Evolutionary conservation across 2,113 vertebrate species (phyloP).

Genomic region (Callionymus lyra): DNA sequence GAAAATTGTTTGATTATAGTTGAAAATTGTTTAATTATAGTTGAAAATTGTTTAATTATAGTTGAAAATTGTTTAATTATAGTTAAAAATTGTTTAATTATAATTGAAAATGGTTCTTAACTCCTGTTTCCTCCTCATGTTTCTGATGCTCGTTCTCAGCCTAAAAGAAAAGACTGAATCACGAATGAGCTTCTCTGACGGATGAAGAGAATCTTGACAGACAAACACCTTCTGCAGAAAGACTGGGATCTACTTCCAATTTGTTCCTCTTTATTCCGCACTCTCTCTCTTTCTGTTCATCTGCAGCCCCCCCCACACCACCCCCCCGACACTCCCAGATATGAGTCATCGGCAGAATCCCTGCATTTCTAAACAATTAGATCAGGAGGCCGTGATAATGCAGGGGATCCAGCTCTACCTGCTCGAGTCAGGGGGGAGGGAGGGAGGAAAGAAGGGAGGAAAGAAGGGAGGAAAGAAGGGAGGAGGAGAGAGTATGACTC

Average conservation of each 20-base stretch:
- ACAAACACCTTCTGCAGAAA: constrained; percentile 7
- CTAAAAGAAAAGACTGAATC: too few relatives aligned
- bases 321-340: constrained; percentile 13
- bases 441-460: constrained; percentile 27
- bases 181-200: too few relatives aligned
- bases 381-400: constrained; percentile 49
- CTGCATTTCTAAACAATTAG: constrained; percentile 61
- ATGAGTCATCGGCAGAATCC: constrained; percentile 61
- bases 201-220: too few relatives aligned
- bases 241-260: constrained; percentile 20
- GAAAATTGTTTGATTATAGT: too few relatives aligned
- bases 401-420: constrained; percentile 42
- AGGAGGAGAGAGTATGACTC: constrained; percentile 41
- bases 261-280: constrained; percentile 27
- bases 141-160: too few relatives aligned
- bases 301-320: constrained; percentile 12
- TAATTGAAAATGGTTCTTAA: too few relatives aligned
- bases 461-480: constrained; percentile 16
- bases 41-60: too few relatives aligned
- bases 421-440: too few relatives aligned
- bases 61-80: too few relatives aligned
- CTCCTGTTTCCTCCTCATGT: too few relatives aligned
- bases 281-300: constrained; percentile 35
- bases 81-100: too few relatives aligned
- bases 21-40: too few relatives aligned